These are phyloP conservation scores for Bungarus multicinctus DNA, from an alignment of 2,113 vertebrate species.

Conservation along the genomic window DNA sequence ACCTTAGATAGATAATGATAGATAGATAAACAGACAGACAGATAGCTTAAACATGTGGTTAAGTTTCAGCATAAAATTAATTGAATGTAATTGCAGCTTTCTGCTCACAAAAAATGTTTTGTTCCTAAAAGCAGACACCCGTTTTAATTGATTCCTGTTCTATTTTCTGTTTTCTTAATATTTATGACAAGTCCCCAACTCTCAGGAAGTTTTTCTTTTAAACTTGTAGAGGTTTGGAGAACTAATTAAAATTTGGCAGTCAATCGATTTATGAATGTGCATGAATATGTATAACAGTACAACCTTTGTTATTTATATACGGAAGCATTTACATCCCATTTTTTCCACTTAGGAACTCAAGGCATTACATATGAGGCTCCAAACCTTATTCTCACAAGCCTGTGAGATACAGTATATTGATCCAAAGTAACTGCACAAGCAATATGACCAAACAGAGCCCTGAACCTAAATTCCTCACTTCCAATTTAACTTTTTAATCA, in stretches of 20 bases:
- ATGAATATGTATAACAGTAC: neutral
- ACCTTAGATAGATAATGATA: neutral
- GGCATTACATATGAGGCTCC: neutral
- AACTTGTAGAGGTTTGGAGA: neutral
- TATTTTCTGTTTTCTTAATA: neutral
- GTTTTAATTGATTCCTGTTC: neutral
- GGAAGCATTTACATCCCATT: neutral
- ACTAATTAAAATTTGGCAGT: neutral
- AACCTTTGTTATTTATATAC: neutral
- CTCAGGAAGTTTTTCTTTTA: neutral
- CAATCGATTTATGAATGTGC: neutral
- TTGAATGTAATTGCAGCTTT: neutral
- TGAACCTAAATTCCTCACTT: neutral
- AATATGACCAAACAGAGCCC: neutral
- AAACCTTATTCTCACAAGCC: neutral
- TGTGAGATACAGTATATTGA: neutral
- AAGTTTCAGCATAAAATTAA: neutral
- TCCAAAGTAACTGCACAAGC: neutral
- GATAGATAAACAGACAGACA: neutral
- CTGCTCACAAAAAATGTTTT: neutral
- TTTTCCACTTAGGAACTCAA: neutral
- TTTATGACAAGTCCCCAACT: too few species aligned
- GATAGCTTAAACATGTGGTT: neutral
- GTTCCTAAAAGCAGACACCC: neutral
- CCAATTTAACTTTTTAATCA: neutral